Evolutionary conservation across 2,888 invertebrate genomes (phyloP), one percentile per base, ranked within the genome.

Genomic region (Papilio demoleus): DNA sequence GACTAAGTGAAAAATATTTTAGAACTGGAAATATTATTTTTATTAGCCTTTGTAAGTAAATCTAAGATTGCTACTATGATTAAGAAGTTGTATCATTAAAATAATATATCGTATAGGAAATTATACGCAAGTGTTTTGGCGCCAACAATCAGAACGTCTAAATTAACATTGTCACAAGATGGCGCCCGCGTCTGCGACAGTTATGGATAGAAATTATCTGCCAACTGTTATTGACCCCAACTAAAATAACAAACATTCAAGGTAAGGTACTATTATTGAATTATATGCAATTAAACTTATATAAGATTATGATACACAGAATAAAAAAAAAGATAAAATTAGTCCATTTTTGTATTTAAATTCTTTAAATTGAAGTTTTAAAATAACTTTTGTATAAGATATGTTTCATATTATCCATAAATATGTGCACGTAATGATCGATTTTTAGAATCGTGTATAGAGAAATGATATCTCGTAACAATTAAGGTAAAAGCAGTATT

Each of bases 121-220:
- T 50, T n/a, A 53, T 31, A 17, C n/a, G 31, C 31, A 17, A 56
- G 31, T 56, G 53, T 31, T 56, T 71, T 71, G 67, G 60, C 60
- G 66, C 47, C 66, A 59, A 65, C 31, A 34, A 58, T 58, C 65
- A 42, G 42, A 58, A 60, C 47, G 66, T 47, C 60, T 50, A 50
- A 60, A 66, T 66, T 66, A 66, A 50, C 34, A 60, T 66, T 47
- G 17, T 60, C 47, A 36, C 66, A 66, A 60, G 12, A 60, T 50
- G 60, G 66, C 66, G 66, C 45, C 42, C 4, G 47, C 42, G 42
- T 19, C 2, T 17, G 12, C 63, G 63, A 63, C 63, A 50, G 47
- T 47, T 63, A 50, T 36, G 36, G 53, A 56, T 56, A 31, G n/a
- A 50, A 63, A 34, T 24, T 50, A n/a, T 27, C 66, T 66, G 60